phyloP scores from a whole-genome alignment of 2,113 vertebrate species.

The Phaethon lepturus region DNA sequence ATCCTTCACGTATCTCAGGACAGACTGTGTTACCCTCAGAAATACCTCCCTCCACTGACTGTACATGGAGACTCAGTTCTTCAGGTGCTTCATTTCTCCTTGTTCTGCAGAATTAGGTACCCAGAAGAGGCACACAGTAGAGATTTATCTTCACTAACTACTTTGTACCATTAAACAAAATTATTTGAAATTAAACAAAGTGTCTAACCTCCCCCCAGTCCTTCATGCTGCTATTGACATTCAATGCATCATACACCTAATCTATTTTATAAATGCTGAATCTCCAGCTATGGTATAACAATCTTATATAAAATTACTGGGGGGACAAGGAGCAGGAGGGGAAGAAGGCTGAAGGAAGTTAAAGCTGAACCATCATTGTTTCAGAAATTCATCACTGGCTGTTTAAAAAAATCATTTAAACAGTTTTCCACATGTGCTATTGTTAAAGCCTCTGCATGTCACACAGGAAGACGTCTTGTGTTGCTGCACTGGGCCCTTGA shows the following conservation, averaged over 20 bases:
- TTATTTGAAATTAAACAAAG: not conserved
- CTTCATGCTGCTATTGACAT: not conserved
- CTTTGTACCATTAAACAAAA: not conserved
- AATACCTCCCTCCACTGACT: not conserved
- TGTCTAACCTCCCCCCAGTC: not conserved
- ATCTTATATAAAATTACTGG: rapidly evolving
- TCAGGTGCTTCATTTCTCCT: not conserved
- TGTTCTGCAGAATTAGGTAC: not conserved
- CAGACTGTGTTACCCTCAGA: not conserved
- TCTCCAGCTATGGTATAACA: not conserved
- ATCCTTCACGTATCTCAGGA: not conserved
- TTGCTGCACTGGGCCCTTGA: not conserved
- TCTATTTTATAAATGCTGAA: not conserved
- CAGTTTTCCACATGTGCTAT: constrained; percentile 38
- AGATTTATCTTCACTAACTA: not conserved
- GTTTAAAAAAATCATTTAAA: not conserved
- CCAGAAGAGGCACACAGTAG: not conserved
- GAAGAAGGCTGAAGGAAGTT: not conserved
- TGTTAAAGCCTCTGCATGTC: constrained; percentile 42
- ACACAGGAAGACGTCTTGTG: constrained; percentile 10
- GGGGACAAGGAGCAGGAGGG: not conserved
- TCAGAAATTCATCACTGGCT: not conserved
- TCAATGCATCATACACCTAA: not conserved
- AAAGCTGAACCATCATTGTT: constrained; percentile 12
- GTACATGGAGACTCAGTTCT: not conserved